phyloP scores from a whole-genome alignment of 2,797 vertebrate species.

The Acanthurus leucopareius region DNA sequence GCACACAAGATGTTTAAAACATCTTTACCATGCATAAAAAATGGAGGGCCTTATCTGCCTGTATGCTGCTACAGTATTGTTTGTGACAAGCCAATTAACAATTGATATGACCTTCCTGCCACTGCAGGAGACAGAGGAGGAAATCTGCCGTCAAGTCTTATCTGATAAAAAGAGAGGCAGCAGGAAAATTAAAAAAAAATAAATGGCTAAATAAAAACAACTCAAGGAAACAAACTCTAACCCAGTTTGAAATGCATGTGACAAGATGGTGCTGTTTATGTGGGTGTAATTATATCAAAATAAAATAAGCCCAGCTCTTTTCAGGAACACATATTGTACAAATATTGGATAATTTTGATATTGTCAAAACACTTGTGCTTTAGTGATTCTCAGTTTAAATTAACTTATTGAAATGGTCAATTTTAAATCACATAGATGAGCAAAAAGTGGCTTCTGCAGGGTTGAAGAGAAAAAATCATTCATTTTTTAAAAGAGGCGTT shows the following conservation, averaged over 20 bases:
- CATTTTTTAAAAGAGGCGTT: constrained; percentile 43
- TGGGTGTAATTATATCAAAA: background rate
- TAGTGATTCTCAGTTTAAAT: background rate
- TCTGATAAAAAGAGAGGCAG: constrained; percentile 18
- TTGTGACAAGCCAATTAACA: constrained; percentile 41
- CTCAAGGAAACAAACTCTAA: background rate
- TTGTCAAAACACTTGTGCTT: background rate
- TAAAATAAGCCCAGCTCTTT: background rate
- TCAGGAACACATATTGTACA: background rate
- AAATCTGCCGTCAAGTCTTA: constrained; percentile 22
- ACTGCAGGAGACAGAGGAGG: constrained; percentile 23
- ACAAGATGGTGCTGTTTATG: too few species aligned
- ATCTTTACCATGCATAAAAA: background rate
- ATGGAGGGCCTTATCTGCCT: background rate
- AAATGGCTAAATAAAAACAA: background rate
- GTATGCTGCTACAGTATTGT: constrained; percentile 1
- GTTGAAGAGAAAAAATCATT: constrained; percentile 19
- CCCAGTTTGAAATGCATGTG: background rate
- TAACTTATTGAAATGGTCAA: background rate
- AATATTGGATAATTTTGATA: background rate
- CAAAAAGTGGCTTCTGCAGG: background rate
- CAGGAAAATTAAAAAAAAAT: background rate
- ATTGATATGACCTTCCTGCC: constrained; percentile 22
- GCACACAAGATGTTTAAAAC: background rate
- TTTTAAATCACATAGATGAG: background rate